Conservation (phyloP, 1,140 invertebrate genomes). For the Drosophila murphyi region DNA sequence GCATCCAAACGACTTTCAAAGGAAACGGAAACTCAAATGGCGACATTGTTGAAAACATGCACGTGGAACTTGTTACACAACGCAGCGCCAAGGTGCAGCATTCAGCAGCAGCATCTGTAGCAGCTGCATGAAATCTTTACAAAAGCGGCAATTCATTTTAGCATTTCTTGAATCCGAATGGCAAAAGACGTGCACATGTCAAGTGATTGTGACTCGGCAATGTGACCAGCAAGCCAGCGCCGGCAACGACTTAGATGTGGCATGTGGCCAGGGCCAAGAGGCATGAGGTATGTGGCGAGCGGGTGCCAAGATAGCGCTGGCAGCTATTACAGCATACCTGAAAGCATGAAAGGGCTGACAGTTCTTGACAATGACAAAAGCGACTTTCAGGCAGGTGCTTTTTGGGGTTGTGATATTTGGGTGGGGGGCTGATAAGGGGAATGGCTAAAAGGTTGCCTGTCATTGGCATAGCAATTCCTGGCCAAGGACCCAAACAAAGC, state of each 20-base stretch:
- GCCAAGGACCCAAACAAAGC: constrained; percentile 33
- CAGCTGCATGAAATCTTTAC: constrained; percentile 75
- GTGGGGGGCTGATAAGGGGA: neutral
- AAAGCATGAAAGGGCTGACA: constrained; percentile 43
- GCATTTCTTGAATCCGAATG: constrained; percentile 66
- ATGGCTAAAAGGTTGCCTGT: constrained; percentile 3
- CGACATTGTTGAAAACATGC: constrained; percentile 79
- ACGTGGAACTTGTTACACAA: constrained; percentile 76
- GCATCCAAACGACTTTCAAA: constrained; percentile 51
- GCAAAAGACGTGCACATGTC: constrained; percentile 72
- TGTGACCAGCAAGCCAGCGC: constrained; percentile 14
- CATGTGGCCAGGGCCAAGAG: too few species aligned
- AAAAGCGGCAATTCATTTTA: constrained; percentile 82
- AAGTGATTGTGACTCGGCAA: constrained; percentile 45
- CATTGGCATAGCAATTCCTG: constrained; percentile 3
- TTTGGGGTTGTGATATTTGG: neutral
- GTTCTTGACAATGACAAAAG: constrained; percentile 53
- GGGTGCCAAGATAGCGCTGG: constrained; percentile 42
- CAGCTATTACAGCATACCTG: constrained; percentile 33
- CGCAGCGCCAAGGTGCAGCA: constrained; percentile 34
- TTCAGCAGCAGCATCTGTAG: constrained; percentile 29
- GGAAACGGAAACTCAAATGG: constrained; percentile 58
- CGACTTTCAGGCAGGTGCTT: constrained; percentile 12
- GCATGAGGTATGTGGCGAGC: constrained; percentile 7
- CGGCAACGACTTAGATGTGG: neutral